Base-by-base conservation (phyloP, 2,888 invertebrate species). In the Chloroclysta siterata region DNA sequence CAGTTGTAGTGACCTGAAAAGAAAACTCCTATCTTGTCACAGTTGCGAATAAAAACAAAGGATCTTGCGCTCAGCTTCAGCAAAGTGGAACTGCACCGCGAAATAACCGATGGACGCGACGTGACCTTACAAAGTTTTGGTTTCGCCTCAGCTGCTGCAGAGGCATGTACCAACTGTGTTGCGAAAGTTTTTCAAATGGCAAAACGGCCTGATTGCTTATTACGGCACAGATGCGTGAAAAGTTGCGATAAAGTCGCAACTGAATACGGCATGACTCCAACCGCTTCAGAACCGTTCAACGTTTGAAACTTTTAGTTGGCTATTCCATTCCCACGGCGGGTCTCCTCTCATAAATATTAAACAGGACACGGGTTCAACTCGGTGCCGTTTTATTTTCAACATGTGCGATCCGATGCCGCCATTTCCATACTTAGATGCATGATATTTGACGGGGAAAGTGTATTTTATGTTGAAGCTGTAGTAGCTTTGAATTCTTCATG, bases 291-390 rank as follows among this genome's bases (percentile, higher is more conserved):
- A 79, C 68, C 75, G 76, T 82, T 81, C 78, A 75, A 70, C 72
- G 72, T 76, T 72, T 77, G 74, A 75, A 84, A 83, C 73, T 83
- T 83, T 80, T 75, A 76, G 74, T 74, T 76, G 76, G 75, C 79
- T 74, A 83, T 83, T 82, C 79, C 78, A 74, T 71, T 65, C 74
- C 69, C 70, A 62, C 65, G 66, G 71, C 66, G 70, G 65, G 51
- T 71, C 72, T 63, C 65, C 72, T 62, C 77, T 83, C 84, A 84
- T 84, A 84, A 83, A 84, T 84, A 84, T 84, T 82, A 79, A 84
- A 81, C 77, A 78, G 77, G 68, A 79, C 77, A 76, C 72, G 77
- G 74, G 78, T 79, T 76, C 73, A 74, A 70, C 75, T 75, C 72
- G 58, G 72, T 58, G 73, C 76, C 72, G 72, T 81, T 81, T 83